Evolutionary conservation across 2,797 vertebrate species (phyloP), one percentile per base, ranked within the genome.

Genomic region (Pempheris klunzingeri): DNA sequence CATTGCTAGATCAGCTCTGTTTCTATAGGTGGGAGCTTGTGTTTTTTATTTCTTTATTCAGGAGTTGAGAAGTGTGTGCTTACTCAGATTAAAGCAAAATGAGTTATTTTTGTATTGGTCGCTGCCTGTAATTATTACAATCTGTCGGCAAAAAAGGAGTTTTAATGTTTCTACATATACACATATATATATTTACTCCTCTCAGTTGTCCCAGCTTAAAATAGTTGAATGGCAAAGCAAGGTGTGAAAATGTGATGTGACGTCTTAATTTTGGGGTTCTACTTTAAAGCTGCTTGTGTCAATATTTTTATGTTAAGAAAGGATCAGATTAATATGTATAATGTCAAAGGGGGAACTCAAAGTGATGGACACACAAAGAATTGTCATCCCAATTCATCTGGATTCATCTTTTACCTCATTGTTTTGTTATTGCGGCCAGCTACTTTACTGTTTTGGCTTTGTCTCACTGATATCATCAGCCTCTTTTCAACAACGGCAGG

Each of bases 31-130:
- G 5, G 3, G 17, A 39, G 6, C 10, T 64, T 0, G 30, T 67
- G 24, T 57, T 83, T 66, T 69, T 49, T 4, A 69, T 44, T 39
- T 38, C 50, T 14, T 66, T 57, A 36, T 49, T 67, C 26, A 38
- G 18, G 58, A 41, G 20, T 26, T 65, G 34, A 47, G 14, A 57
- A 17, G 17, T 54, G 4, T 63, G 30, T 71, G 52, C 38, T 50
- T 52, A 38, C 30, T 30, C 67, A 68, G 14, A 39, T 46, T 7
- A 61, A 44, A 73, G 61, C 15, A 41, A 34, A 73, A 4, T 1
- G 2, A 36, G n/a, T 49, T 52, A 58, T 52, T 67, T 41, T 46
- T 57, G n/a, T 71, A 41, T 28, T 15, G 4, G 24, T 67, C 52
- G 26, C n/a, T 67, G 36, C 15, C 38, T 52, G 2, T 59, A 59